Conservation (phyloP, 2,888 invertebrate species). For the Melikaiella ostensackeni region DNA sequence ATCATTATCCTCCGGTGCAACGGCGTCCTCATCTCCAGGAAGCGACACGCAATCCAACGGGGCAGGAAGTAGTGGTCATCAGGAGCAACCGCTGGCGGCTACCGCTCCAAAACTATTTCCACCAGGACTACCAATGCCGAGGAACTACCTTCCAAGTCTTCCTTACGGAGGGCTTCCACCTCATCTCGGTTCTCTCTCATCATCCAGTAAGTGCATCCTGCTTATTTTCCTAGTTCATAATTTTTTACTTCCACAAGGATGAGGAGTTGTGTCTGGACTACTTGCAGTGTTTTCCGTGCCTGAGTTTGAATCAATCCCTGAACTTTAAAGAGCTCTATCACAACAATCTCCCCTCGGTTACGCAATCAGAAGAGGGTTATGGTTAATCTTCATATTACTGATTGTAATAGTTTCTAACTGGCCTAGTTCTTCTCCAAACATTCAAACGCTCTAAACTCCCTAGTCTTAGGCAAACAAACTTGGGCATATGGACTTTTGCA, state of each 20-base stretch:
- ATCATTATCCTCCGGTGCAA: constrained; percentile 76
- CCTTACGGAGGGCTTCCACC: constrained; percentile 81
- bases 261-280: background rate
- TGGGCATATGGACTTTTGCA: constrained; percentile 32
- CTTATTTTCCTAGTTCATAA: background rate
- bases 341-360: background rate
- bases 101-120: constrained; percentile 81
- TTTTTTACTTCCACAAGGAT: background rate
- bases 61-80: constrained; percentile 74
- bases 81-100: constrained; percentile 80
- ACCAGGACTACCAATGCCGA: constrained; percentile 81
- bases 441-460: constrained; percentile 23
- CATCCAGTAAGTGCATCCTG: constrained; percentile 68
- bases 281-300: background rate
- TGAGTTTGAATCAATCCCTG: background rate
- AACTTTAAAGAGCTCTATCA: constrained; percentile 15
- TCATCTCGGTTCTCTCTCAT: constrained; percentile 79
- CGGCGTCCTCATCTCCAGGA: constrained; percentile 76
- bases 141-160: constrained; percentile 79
- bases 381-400: constrained; percentile 34
- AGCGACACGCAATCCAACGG: constrained; percentile 78
- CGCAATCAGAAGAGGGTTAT: constrained; percentile 24
- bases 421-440: constrained; percentile 33
- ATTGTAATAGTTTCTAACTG: constrained; percentile 36
- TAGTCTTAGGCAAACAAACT: constrained; percentile 29